These are phyloP conservation scores for Lineus longissimus DNA, from an alignment of 1,140 invertebrate species.

Conservation along the genomic window DNA sequence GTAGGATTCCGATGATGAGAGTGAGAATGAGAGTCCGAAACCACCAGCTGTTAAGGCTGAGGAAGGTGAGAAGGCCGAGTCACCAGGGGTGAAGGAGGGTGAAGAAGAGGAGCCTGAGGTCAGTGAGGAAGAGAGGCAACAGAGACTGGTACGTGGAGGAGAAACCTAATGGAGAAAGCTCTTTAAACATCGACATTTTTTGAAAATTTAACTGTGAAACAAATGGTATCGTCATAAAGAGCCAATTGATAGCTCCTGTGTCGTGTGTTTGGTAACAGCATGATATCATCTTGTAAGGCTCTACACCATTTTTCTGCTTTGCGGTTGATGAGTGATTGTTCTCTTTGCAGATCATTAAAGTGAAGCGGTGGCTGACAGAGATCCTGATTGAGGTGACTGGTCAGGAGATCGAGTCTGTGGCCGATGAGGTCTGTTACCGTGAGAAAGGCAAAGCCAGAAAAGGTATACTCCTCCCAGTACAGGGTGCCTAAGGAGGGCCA, in stretches of 20 bases:
- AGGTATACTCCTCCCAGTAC: constrained; percentile 56
- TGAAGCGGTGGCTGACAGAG: constrained; percentile 82
- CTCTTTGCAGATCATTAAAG: constrained; percentile 74
- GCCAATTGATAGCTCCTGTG: too few relatives aligned
- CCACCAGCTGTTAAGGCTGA: constrained; percentile 31
- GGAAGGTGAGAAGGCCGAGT: constrained; percentile 49
- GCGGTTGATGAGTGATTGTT: constrained; percentile 8
- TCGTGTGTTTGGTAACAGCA: too few relatives aligned
- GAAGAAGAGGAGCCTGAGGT: background rate
- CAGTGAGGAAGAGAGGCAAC: background rate
- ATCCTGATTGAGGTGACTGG: constrained; percentile 89
- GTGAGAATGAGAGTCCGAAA: constrained; percentile 11
- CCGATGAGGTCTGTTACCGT: constrained; percentile 69
- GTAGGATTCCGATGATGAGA: constrained; percentile 31
- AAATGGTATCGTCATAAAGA: too few relatives aligned
- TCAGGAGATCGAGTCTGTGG: constrained; percentile 76
- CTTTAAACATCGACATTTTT: background rate
- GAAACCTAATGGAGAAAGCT: background rate
- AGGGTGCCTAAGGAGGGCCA: background rate
- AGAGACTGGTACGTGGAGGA: background rate
- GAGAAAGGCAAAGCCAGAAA: constrained; percentile 58
- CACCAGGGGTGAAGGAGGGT: constrained; percentile 31
- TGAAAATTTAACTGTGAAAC: too few relatives aligned
- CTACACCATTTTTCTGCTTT: too few relatives aligned
- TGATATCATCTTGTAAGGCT: too few relatives aligned